Conservation (phyloP, 2,888 invertebrate genomes). For the Hanleya hanleyi region DNA sequence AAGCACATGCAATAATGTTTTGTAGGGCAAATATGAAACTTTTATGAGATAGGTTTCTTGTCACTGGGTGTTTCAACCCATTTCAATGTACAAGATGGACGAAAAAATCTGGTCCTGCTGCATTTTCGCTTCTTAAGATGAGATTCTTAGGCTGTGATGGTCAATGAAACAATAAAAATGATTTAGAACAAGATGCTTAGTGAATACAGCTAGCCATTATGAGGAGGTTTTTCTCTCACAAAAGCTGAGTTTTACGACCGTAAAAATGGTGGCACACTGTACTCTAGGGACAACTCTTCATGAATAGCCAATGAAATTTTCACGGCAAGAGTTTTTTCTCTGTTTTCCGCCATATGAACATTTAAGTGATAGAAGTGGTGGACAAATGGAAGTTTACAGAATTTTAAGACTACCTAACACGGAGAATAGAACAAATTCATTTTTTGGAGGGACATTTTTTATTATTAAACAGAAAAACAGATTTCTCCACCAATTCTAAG, state of each 20-base stretch:
- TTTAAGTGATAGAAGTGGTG: neutral
- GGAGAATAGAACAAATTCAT: too few relatives aligned
- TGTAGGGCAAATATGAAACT: slow-evolving; percentile 11
- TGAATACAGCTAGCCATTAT: neutral
- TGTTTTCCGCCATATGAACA: neutral
- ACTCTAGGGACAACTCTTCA: neutral
- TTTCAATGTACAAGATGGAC: too few relatives aligned
- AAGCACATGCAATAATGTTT: slow-evolving; percentile 7
- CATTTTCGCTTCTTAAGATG: neutral
- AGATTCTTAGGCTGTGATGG: neutral
- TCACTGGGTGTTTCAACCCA: neutral
- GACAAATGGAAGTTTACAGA: slow-evolving; percentile 7
- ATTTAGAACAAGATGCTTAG: slow-evolving; percentile 2
- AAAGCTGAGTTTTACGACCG: neutral
- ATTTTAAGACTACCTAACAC: slow-evolving; percentile 6
- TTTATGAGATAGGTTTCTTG: slow-evolving; percentile 3
- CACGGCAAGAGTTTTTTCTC: neutral
- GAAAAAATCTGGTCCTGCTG: too few relatives aligned
- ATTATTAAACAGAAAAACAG: neutral
- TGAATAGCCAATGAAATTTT: slow-evolving; percentile 11
- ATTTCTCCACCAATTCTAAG: neutral
- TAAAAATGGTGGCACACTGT: neutral
- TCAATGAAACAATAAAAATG: neutral
- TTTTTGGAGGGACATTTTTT: neutral
- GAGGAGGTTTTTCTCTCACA: neutral